Conservation (phyloP, 2,113 vertebrate genomes). For the Python bivittatus region DNA sequence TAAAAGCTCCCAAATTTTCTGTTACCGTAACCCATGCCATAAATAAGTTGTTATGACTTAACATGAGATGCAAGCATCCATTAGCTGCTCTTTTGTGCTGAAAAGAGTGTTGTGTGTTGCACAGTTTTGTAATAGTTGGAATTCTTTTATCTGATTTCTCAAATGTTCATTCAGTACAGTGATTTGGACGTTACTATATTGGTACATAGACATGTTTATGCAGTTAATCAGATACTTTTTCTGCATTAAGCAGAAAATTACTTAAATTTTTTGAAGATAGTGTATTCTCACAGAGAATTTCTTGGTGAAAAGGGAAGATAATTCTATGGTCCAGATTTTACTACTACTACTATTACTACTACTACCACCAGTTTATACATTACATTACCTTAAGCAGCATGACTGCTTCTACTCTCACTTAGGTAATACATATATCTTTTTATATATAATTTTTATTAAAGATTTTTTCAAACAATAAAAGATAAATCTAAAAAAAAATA, state of each 20-base stretch:
- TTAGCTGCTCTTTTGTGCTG: not conserved
- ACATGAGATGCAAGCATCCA: not conserved
- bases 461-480: not conserved
- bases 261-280: not conserved
- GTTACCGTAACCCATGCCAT: not conserved
- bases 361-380: not conserved
- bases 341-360: not conserved
- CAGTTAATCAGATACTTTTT: not conserved
- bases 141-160: not conserved
- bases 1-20: not conserved
- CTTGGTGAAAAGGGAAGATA: not conserved
- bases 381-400: not conserved
- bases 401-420: not conserved
- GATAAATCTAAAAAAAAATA: not conserved
- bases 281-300: not conserved
- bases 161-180: not conserved
- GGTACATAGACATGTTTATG: not conserved
- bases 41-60: not conserved
- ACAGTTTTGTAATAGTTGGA: not conserved
- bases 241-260: not conserved
- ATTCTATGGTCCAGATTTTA: not conserved
- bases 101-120: not conserved
- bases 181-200: not conserved
- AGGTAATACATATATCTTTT: not conserved
- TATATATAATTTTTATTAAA: not conserved